Percentiles rank a stretch among this genome's conserved stretches.
These are phyloP conservation scores for Zoanthus sociatus DNA, from an alignment of 92 coral and sea anemone genomes.

Conservation along the genomic window DNA sequence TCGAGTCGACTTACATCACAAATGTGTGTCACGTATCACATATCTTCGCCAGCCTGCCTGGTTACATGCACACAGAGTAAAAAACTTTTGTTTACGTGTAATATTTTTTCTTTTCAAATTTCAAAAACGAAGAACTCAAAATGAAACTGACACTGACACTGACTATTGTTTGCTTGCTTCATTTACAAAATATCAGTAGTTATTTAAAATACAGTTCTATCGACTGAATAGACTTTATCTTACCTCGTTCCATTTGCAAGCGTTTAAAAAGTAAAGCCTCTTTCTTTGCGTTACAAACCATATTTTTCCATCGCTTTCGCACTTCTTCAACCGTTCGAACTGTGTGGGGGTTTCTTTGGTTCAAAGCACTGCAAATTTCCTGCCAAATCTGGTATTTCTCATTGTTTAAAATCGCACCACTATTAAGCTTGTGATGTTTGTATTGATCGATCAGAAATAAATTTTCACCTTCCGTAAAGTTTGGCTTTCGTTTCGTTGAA, in stretches of 20 bases:
- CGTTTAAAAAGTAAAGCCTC: constrained; percentile 57
- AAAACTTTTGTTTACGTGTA: background rate
- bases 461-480: constrained; percentile 87
- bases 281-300: constrained; percentile 81
- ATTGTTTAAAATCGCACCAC: constrained; percentile 70
- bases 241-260: constrained; percentile 35
- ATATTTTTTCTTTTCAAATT: background rate
- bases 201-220: background rate
- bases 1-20: background rate
- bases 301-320: constrained; percentile 85
- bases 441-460: constrained; percentile 77
- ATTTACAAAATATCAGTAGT: background rate
- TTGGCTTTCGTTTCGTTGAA: constrained; percentile 82
- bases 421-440: constrained; percentile 76
- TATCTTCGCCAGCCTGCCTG: background rate
- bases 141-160: background rate
- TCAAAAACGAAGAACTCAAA: background rate
- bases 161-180: background rate
- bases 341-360: constrained; percentile 70
- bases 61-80: background rate
- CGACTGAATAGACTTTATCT: too few species aligned
- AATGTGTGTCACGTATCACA: background rate
- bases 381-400: constrained; percentile 85
- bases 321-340: constrained; percentile 81
- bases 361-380: constrained; percentile 73